These are phyloP conservation scores for Notechis scutatus DNA, from an alignment of 2,113 vertebrate genomes.

Conservation along the genomic window DNA sequence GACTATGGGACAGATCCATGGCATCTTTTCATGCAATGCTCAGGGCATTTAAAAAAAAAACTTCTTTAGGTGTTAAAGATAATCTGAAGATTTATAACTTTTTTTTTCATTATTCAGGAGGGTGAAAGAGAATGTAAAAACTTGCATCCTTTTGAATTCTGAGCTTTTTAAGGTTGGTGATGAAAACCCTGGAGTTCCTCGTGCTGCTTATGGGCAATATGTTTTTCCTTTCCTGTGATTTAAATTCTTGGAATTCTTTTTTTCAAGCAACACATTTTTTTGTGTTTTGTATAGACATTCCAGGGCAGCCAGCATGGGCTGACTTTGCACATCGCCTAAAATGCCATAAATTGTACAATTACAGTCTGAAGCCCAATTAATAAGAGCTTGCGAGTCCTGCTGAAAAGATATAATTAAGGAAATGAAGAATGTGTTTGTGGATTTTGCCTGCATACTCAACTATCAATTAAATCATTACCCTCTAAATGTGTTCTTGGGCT, in stretches of 20 bases:
- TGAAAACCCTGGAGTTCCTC: neutral
- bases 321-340: conserved; percentile 53
- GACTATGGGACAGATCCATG: neutral
- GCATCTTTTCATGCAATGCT: neutral
- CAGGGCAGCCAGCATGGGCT: conserved; percentile 16
- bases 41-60: neutral
- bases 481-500: conserved; percentile 60
- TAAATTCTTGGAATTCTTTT: conserved; percentile 12
- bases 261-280: neutral
- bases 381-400: conserved; percentile 52
- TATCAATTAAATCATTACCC: conserved; percentile 72
- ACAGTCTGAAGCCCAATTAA: conserved; percentile 67
- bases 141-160: neutral
- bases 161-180: neutral
- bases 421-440: conserved; percentile 57
- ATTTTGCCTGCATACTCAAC: conserved; percentile 65
- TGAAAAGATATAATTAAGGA: conserved; percentile 67
- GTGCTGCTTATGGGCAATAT: neutral
- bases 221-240: neutral
- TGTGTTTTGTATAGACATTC: conserved; percentile 46
- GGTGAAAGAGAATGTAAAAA: neutral
- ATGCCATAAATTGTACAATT: conserved; percentile 68
- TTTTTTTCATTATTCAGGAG: neutral
- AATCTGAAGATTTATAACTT: neutral
- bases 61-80: neutral